Base-by-base conservation (phyloP, 2,888 invertebrate species). In the Mayetiola destructor region DNA sequence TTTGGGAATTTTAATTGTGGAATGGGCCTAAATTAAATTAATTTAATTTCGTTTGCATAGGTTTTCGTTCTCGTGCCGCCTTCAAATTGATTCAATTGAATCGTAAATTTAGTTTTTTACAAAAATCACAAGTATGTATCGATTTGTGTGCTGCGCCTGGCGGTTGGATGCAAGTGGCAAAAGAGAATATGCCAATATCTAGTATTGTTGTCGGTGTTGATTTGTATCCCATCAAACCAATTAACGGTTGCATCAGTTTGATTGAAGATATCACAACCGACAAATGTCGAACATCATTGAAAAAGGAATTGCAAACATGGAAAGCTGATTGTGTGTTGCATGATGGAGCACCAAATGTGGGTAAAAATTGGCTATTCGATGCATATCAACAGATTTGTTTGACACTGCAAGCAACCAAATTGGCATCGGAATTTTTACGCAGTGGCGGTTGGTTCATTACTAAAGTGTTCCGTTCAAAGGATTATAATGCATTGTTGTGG, bases 61-160 rank as follows among this genome's bases (percentile, higher is more conserved):
- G 99, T 64, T 99, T 83, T 72, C 81, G 99, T 63, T 95, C 97
- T 62, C 83, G 99, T 76, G 94, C 99, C 65, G 94, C 99, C n/a
- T 99, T 99, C 75, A 99, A 99, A 69, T 80, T 99, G 64, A 91
- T 99, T 61, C 99, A 99, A 69, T 72, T 99, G 56, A 99, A 99
- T 74, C 80, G 96, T 61, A 95, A 95, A 70, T 99, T 91, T 75
- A 91, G 92, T 57, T 99, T 99, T 72, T 76, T 99, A 6, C 92
- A 97, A 78, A 88, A 85, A 67, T 90, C 96, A 1, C 80, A 91
- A 77, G 95, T 99, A 77, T 88, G 94, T 64, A 82, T 99, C 66
- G 99, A 99, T 79, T 76, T 99, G 60, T 99, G 99, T 75, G 99
- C 99, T 14, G 99, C 99, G 1, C 99, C 99, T 1, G 97, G 97